Percentiles rank a stretch among this genome's conserved stretches.
phyloP scores from a whole-genome alignment of 2,113 vertebrate genomes.

The Stictonetta naevosa region DNA sequence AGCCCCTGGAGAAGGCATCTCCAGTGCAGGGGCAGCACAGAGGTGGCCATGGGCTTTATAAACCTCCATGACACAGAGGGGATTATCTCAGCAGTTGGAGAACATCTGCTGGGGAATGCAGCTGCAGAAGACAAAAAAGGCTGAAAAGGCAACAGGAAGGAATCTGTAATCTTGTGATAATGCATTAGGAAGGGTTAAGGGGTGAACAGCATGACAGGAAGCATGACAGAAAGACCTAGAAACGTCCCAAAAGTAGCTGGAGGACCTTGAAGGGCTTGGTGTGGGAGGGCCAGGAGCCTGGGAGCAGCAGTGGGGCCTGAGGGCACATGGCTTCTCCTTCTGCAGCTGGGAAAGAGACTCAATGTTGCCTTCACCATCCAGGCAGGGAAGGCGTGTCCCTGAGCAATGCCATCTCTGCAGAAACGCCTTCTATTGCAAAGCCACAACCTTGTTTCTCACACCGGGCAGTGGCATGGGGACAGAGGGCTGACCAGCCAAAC shows the following conservation, averaged over 20 bases:
- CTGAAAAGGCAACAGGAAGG: background rate
- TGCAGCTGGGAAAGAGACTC: accelerated
- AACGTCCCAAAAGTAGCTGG: background rate
- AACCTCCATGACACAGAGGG: background rate
- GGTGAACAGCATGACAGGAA: background rate
- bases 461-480: background rate
- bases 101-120: background rate
- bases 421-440: no score
- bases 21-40: background rate
- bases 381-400: background rate
- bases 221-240: background rate
- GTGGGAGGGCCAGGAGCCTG: background rate
- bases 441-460: no score
- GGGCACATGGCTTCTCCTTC: background rate
- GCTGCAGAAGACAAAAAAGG: background rate
- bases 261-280: background rate
- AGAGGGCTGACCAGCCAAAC: background rate
- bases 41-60: background rate
- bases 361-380: accelerated
- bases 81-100: background rate
- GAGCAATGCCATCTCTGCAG: background rate
- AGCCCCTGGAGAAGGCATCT: background rate
- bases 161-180: accelerated
- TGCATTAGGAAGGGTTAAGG: background rate
- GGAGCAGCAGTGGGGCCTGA: background rate